These are phyloP conservation scores for Ancistrus triradiatus DNA, from an alignment of 2,113 vertebrate genomes.

Conservation along the genomic window DNA sequence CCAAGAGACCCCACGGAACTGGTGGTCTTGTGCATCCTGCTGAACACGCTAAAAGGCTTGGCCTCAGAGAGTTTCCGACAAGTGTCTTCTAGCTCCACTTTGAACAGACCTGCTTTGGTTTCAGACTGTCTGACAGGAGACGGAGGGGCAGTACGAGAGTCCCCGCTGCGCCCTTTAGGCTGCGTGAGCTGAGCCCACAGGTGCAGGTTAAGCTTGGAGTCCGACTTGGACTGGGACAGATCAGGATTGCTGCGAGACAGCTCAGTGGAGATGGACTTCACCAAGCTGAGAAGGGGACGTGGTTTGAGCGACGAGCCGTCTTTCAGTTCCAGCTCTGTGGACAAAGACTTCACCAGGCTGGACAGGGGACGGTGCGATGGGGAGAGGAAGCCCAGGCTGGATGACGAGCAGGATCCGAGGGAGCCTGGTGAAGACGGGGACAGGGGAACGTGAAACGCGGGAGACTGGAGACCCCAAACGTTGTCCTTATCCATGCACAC, in stretches of 20 bases:
- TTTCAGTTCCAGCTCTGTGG: conserved; percentile 70
- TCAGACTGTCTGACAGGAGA: conserved; percentile 69
- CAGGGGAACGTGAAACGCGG: conserved; percentile 55
- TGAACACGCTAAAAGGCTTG: conserved; percentile 75
- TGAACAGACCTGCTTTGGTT: conserved; percentile 74
- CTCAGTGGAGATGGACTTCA: conserved; percentile 80
- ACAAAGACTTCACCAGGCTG: conserved; percentile 75
- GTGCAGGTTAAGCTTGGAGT: conserved; percentile 77
- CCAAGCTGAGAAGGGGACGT: conserved; percentile 71
- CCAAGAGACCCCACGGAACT: conserved; percentile 45
- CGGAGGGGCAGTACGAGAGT: conserved; percentile 77
- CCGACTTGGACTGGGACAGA: conserved; percentile 75
- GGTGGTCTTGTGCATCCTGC: conserved; percentile 67
- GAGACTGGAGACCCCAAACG: conserved; percentile 45
- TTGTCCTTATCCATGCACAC: conserved; percentile 44
- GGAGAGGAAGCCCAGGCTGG: conserved; percentile 55
- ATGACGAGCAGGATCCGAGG: conserved; percentile 58
- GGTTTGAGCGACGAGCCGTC: conserved; percentile 66
- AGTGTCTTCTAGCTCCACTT: conserved; percentile 81
- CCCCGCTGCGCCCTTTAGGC: conserved; percentile 61
- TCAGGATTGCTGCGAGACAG: conserved; percentile 71
- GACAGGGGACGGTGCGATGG: conserved; percentile 61
- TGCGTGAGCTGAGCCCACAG: conserved; percentile 76
- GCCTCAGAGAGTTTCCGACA: conserved; percentile 66
- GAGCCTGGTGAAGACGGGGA: conserved; percentile 64